Evolutionary conservation across 2,888 invertebrate genomes (phyloP).

Genomic region (Eilema caniola): DNA sequence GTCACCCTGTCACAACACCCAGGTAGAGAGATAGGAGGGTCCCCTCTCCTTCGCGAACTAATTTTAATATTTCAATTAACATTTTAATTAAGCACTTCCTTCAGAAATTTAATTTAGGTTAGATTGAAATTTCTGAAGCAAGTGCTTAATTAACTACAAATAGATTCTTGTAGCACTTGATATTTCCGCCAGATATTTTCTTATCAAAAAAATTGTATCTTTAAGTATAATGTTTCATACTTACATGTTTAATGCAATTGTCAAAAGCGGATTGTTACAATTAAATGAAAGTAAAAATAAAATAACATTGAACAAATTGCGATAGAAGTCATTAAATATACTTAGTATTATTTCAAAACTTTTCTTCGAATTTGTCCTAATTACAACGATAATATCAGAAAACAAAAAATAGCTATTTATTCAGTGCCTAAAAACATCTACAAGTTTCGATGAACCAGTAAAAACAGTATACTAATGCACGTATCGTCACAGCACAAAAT

Average conservation of each 20-base stretch:
- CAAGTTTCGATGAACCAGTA: conserved; percentile 49
- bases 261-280: no score
- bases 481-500: conserved; percentile 60
- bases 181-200: background rate
- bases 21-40: background rate
- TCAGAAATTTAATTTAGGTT: no score
- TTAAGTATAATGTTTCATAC: no score
- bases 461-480: conserved; percentile 56
- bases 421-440: conserved; percentile 25
- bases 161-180: no score
- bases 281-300: no score
- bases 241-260: no score
- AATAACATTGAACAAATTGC: no score
- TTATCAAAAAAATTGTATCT: background rate
- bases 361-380: background rate
- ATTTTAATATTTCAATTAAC: conserved; percentile 4
- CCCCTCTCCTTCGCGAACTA: background rate
- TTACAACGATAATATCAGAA: conserved; percentile 1
- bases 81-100: no score
- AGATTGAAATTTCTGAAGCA: background rate
- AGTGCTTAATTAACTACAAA: background rate
- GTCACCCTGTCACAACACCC: background rate
- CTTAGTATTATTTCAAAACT: no score
- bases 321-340: no score
- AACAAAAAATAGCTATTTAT: conserved; percentile 10